Base-by-base conservation (phyloP, 2,113 vertebrate species). In the Pseudopodoces humilis region DNA sequence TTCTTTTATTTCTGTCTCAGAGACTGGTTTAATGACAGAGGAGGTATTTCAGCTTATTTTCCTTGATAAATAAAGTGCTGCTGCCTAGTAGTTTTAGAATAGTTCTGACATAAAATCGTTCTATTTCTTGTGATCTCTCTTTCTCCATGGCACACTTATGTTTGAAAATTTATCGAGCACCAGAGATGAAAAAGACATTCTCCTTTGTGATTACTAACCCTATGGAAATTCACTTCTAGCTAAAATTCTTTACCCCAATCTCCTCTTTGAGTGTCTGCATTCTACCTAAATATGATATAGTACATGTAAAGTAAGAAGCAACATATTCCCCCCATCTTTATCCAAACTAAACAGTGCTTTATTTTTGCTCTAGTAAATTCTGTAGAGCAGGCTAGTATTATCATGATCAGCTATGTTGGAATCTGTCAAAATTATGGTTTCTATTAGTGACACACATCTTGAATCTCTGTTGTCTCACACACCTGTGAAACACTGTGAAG, bases 361-460 rank as follows among this genome's bases (percentile, higher is more conserved):
- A 63, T 71, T 97, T 70, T 67, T 74, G 16, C 31, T 78, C 35
- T 88, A 74, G 52, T 82, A 68, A 90, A 94, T 75, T 82, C 63
- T 94, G 67, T 75, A 77, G 77, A 77, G 43, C 28, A 62, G 52
- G 86, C 70, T 76, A 91, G 95, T 60, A 59, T 44, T 93, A 88
- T 94, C 17, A 60, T 53, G 68, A 39, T 86, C 74, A 64, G 23
- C 23, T 92, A 12, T 80, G 10, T 31, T 87, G 46, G 46, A 96
- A 82, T 15, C 13, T 94, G 19, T 92, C 68, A 93, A 68, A 92
- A 91, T 78, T 90, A 80, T 60, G 25, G n/a, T 65, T 95, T 97
- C 79, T 93, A 67, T 95, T 94, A 84, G 82, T 87, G 46, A 50
- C 28, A 52, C 90, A 19, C 20, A 47, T 93, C 70, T 94, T 89